Evolutionary conservation across 2,888 invertebrate genomes (phyloP).

Genomic region (Pheosia gnoma): DNA sequence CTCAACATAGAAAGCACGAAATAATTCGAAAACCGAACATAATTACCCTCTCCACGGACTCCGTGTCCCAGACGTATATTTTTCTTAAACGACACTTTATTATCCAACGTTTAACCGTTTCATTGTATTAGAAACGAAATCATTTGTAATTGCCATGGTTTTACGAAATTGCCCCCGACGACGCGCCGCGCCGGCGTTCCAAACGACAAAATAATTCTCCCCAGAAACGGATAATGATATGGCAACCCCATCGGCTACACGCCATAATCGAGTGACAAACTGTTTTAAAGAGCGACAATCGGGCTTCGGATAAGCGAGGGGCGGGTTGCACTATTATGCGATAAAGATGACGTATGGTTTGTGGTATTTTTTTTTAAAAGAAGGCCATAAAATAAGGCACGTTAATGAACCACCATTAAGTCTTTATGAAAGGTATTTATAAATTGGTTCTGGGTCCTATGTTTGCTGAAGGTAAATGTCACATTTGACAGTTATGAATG

Average conservation of each 20-base stretch:
- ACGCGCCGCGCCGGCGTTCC: slow-evolving; percentile 41
- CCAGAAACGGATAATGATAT: slow-evolving; percentile 72
- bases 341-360: slow-evolving; percentile 31
- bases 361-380: neutral
- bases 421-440: no score
- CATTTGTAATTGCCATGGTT: slow-evolving; percentile 60
- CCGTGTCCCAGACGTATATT: slow-evolving; percentile 65
- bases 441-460: no score
- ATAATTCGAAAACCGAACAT: slow-evolving; percentile 57
- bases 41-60: slow-evolving; percentile 53
- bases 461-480: no score
- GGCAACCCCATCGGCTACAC: slow-evolving; percentile 69
- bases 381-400: no score
- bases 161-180: slow-evolving; percentile 71
- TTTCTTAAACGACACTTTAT: slow-evolving; percentile 83
- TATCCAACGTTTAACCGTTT: slow-evolving; percentile 76
- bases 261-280: slow-evolving; percentile 81
- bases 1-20: slow-evolving; percentile 42
- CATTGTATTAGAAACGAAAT: slow-evolving; percentile 76
- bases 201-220: slow-evolving; percentile 78
- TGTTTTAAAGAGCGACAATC: slow-evolving; percentile 72
- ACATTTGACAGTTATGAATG: no score
- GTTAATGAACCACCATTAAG: no score
- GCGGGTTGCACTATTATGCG: slow-evolving; percentile 40
- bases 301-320: slow-evolving; percentile 44